These are phyloP conservation scores for Lota lota DNA, from an alignment of 2,113 vertebrate genomes.

Conservation along the genomic window DNA sequence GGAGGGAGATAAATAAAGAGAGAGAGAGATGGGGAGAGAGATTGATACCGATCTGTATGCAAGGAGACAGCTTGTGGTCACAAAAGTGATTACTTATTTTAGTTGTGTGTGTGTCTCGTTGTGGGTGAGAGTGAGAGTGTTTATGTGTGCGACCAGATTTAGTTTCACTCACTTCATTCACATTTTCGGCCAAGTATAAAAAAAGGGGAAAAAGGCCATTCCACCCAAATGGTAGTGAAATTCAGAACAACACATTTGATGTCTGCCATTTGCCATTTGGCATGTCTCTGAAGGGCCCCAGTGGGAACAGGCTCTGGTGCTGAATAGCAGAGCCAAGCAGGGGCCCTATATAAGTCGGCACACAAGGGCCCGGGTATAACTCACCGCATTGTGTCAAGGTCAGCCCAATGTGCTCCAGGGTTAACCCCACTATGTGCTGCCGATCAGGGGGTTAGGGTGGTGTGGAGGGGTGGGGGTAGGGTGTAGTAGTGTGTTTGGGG, in stretches of 20 bases:
- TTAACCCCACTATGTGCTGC: constrained; percentile 62
- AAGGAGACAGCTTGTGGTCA: constrained; percentile 30
- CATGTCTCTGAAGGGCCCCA: constrained; percentile 13
- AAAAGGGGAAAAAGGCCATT: constrained; percentile 11
- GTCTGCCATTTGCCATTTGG: not conserved
- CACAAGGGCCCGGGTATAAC: constrained; percentile 55
- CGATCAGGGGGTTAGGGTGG: constrained; percentile 27
- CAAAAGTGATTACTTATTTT: constrained; percentile 7
- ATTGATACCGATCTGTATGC: constrained; percentile 46
- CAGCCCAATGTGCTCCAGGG: constrained; percentile 44
- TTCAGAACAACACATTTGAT: too few relatives aligned
- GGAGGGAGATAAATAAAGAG: too few relatives aligned
- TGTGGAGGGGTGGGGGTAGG: not conserved
- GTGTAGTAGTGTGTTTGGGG: constrained; percentile 9
- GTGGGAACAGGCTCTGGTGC: not conserved
- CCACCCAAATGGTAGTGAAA: too few relatives aligned
- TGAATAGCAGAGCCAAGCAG: constrained; percentile 39
- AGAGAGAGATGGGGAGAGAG: constrained; percentile 19
- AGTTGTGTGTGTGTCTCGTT: not conserved
- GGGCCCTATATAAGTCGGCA: constrained; percentile 39
- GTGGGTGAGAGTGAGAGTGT: not conserved
- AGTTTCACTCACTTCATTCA: not conserved
- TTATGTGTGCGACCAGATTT: not conserved
- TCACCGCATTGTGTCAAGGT: constrained; percentile 54
- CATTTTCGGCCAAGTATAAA: not conserved